Percentiles rank a stretch among this genome's conserved stretches.
phyloP scores from a whole-genome alignment of 2,113 vertebrate species.

The Xiphophorus maculatus region DNA sequence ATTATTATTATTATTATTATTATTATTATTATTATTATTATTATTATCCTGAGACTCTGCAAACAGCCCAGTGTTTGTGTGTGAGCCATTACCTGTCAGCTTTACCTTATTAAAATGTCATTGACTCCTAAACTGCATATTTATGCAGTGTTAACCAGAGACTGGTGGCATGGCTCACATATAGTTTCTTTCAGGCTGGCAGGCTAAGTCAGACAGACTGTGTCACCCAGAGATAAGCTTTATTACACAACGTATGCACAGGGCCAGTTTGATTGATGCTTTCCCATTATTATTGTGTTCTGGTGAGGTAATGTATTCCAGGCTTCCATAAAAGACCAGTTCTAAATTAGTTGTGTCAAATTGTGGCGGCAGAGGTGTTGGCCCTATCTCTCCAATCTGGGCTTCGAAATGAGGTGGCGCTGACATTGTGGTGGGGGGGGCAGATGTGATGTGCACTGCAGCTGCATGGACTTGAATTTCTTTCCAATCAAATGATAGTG shows the following conservation, averaged over 20 bases:
- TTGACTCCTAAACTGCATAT: slow-evolving; percentile 78
- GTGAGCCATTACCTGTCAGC: slow-evolving; percentile 64
- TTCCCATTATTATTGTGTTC: slow-evolving; percentile 76
- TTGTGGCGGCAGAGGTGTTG: slow-evolving; percentile 61
- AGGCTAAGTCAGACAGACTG: slow-evolving; percentile 72
- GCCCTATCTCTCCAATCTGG: slow-evolving; percentile 70
- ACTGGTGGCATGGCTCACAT: slow-evolving; percentile 63
- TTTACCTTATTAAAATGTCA: slow-evolving; percentile 82
- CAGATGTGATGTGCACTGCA: not conserved
- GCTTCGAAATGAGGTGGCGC: slow-evolving; percentile 71
- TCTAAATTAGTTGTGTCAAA: slow-evolving; percentile 82
- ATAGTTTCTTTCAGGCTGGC: slow-evolving; percentile 59
- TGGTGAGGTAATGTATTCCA: slow-evolving; percentile 75
- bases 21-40: no score
- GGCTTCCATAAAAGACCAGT: slow-evolving; percentile 66
- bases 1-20: no score
- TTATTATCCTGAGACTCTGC: slow-evolving; percentile 36
- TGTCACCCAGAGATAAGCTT: slow-evolving; percentile 82
- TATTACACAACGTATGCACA: slow-evolving; percentile 75
- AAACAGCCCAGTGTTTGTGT: slow-evolving; percentile 73
- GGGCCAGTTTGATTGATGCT: slow-evolving; percentile 77
- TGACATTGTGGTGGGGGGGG: slow-evolving; percentile 54
- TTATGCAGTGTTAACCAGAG: slow-evolving; percentile 78
- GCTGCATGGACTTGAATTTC: slow-evolving; percentile 36
- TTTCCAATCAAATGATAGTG: slow-evolving; percentile 59